Evolutionary conservation across 2,888 invertebrate species (phyloP).

Genomic region (Zaprionus obscuricornis): DNA sequence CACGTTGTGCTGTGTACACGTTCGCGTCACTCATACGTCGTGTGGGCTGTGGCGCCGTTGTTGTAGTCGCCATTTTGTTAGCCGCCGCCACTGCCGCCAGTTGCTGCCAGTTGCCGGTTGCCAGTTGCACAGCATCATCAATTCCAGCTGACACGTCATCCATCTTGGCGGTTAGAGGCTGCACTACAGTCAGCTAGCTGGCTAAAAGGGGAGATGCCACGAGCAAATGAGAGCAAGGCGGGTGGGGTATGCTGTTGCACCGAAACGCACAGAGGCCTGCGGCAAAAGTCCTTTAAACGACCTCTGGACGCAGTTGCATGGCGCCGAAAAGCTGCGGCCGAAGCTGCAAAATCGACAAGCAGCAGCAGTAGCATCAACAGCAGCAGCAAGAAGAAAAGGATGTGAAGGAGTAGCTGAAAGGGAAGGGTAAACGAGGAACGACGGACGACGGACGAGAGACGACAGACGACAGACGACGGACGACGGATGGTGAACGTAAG

Average conservation of each 20-base stretch:
- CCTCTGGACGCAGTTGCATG: conserved; percentile 67
- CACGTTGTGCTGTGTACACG: conserved; percentile 52
- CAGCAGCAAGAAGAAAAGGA: conserved; percentile 5
- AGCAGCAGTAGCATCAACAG: conserved; percentile 16
- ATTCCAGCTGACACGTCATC: conserved; percentile 81
- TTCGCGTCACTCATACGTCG: conserved; percentile 70
- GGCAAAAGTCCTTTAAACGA: conserved; percentile 80
- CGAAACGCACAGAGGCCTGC: conserved; percentile 68
- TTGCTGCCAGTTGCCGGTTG: conserved; percentile 38
- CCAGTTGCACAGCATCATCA: conserved; percentile 75
- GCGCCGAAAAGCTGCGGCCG: conserved; percentile 72
- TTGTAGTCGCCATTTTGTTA: conserved; percentile 63
- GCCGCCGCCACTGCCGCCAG: no score
- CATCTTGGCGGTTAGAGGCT: conserved; percentile 60
- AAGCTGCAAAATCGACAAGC: conserved; percentile 53
- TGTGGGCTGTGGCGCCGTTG: conserved; percentile 43
- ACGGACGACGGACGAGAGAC: not conserved
- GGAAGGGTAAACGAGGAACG: no score
- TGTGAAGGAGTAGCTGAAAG: conserved; percentile 10
- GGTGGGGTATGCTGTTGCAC: conserved; percentile 8
- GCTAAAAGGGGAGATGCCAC: not conserved
- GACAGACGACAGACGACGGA: not conserved
- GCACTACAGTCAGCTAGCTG: conserved; percentile 12
- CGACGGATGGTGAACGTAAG: conserved; percentile 5
- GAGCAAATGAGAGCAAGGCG: no score